A percentile compares a stretch with the other conserved stretches of the same genome.
These are phyloP conservation scores for Cynoglossus semilaevis DNA, from an alignment of 2,113 vertebrate genomes.

Conservation along the genomic window DNA sequence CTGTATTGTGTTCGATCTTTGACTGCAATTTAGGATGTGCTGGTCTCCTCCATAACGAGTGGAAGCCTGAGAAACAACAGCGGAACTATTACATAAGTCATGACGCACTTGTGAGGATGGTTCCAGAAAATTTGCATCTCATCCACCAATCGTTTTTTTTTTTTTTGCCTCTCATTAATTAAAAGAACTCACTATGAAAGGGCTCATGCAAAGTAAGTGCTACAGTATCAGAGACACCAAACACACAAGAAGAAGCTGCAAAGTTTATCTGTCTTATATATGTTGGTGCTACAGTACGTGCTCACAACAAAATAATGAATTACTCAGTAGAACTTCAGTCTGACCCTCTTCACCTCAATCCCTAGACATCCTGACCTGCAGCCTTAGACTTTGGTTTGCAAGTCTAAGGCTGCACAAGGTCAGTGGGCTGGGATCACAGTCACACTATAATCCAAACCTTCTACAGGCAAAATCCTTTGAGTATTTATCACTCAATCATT, in stretches of 20 bases:
- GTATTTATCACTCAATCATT: too few relatives aligned
- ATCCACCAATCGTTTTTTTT: conserved; percentile 1
- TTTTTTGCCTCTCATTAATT: conserved; percentile 19
- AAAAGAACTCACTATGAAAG: conserved; percentile 39
- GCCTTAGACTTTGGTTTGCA: too few relatives aligned
- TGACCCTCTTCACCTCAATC: conserved; percentile 21
- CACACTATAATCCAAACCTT: too few relatives aligned
- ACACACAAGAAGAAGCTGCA: too few relatives aligned
- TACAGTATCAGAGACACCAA: too few relatives aligned
- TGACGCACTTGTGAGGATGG: conserved; percentile 13
- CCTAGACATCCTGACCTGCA: conserved; percentile 8
- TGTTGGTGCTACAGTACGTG: background rate
- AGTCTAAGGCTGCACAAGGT: too few relatives aligned
- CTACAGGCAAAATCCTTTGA: too few relatives aligned
- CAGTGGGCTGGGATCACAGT: too few relatives aligned
- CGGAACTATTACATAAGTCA: conserved; percentile 18
- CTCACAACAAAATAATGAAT: background rate
- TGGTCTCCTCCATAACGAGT: background rate
- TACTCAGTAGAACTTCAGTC: background rate
- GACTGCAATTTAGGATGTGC: conserved; percentile 6
- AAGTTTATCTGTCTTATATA: background rate
- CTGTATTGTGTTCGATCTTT: conserved; percentile 31
- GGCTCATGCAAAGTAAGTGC: conserved; percentile 25
- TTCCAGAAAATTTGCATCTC: conserved; percentile 5
- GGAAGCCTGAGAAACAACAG: conserved; percentile 14